Evolutionary conservation across 2,888 invertebrate genomes (phyloP).

Genomic region (Dryobota labecula): DNA sequence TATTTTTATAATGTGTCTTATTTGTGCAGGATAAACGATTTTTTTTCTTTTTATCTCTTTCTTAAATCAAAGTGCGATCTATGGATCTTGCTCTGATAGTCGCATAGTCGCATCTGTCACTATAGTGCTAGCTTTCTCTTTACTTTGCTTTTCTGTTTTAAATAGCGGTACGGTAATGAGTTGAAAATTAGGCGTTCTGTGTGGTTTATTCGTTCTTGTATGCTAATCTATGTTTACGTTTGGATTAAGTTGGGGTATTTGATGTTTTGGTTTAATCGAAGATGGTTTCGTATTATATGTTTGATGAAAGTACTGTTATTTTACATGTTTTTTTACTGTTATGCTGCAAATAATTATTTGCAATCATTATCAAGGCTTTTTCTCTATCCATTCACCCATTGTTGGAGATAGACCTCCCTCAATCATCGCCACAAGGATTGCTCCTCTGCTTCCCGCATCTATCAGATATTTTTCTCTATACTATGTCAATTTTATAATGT

Average conservation of each 20-base stretch:
- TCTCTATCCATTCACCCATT: too few relatives aligned
- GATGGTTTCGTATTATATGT: too few relatives aligned
- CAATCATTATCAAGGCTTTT: too few relatives aligned
- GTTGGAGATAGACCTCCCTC: too few relatives aligned
- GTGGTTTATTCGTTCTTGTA: slow-evolving; percentile 38
- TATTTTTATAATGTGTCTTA: too few relatives aligned
- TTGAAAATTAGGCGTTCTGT: slow-evolving; percentile 47
- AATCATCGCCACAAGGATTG: too few relatives aligned
- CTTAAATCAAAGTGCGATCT: neutral
- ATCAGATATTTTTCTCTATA: too few relatives aligned
- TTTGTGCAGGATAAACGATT: neutral
- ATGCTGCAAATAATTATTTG: too few relatives aligned
- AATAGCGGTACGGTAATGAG: slow-evolving; percentile 61
- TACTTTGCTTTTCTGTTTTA: slow-evolving; percentile 52
- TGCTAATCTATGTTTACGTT: slow-evolving; percentile 46
- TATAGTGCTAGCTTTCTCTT: slow-evolving; percentile 56
- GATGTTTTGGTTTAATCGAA: slow-evolving; percentile 17
- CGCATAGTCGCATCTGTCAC: slow-evolving; percentile 52
- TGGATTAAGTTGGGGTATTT: slow-evolving; percentile 29
- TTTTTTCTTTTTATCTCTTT: neutral
- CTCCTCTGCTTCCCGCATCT: too few relatives aligned
- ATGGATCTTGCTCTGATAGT: neutral
- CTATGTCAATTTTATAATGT: too few relatives aligned
- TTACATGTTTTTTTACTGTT: too few relatives aligned
- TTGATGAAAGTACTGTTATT: too few relatives aligned